Evolutionary conservation across 1,140 invertebrate genomes (phyloP), one percentile per base, ranked within the genome.

Genomic region (Dendroctonus valens): DNA sequence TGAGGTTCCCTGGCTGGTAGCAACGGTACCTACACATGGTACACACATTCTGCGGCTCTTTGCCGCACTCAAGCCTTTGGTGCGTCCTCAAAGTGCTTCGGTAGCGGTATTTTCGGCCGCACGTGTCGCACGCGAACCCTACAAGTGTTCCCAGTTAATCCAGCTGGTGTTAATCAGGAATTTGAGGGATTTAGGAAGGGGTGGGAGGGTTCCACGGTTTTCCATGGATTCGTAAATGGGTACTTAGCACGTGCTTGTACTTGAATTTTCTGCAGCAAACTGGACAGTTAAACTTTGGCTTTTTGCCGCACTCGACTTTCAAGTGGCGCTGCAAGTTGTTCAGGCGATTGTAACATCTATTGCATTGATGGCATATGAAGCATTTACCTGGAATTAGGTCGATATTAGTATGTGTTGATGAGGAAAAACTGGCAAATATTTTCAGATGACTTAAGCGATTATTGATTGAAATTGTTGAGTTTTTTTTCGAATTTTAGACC

Each of bases 251-350:
- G 9, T 65, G 69, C 41, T 70, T 73, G 62, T 72, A 70, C 15
- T 62, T 67, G 44, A 72, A 73, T 40, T 59, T 68, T 14, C 65
- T 55, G 26, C 73, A 70, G 73, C 82, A 83, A 14, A 62, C 44
- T 6, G 68, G 55, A 68, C 83, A 84, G 7, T 75, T 69, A 65
- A 82, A 83, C 64, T 74, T 73, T 2, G 81, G 78, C 62, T 80
- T 78, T 59, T 87, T 83, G 0, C 86, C 86, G 67, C 87, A 89
- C 68, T 89, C 87, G 67, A 87, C 84, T 46, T 83, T 82, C 66
- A 84, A 77, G 72, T 89, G 87, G 14, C 83, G 79, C 64, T 80
- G 79, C n/a, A 87, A 75, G 8, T 84, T 85, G 48, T 84, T 85
- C 14, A 79, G 78, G 38, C 84, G 82, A 71, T 82, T 84, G 77